Evolutionary conservation across 1,140 invertebrate species (phyloP).

Genomic region (Nephotettix cincticeps): DNA sequence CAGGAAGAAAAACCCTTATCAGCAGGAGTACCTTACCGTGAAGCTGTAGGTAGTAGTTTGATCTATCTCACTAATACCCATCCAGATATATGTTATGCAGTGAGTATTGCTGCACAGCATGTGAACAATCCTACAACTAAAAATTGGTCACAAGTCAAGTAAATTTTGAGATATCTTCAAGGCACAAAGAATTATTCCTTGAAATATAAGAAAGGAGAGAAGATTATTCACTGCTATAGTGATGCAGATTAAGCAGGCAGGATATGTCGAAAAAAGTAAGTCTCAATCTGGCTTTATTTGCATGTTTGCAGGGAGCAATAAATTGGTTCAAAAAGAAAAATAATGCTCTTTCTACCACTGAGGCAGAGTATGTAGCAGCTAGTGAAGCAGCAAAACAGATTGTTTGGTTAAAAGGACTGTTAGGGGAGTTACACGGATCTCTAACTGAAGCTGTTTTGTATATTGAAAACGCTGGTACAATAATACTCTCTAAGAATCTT

Average conservation of each 20-base stretch:
- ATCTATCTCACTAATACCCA: neutral
- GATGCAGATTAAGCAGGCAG: constrained; percentile 47
- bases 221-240: constrained; percentile 1
- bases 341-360: constrained; percentile 41
- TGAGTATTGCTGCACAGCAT: neutral
- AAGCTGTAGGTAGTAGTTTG: neutral
- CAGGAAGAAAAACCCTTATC: neutral
- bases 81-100: neutral
- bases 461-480: neutral
- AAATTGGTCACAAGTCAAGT: neutral
- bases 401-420: constrained; percentile 45
- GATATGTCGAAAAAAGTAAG: constrained; percentile 40
- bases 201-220: neutral
- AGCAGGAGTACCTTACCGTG: neutral
- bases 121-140: neutral
- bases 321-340: constrained; percentile 45
- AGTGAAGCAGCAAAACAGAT: constrained; percentile 46
- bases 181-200: neutral
- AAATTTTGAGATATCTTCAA: neutral
- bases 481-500: no score
- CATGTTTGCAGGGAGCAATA: constrained; percentile 30
- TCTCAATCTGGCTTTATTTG: constrained; percentile 38
- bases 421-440: neutral
- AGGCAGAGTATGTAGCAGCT: constrained; percentile 51
- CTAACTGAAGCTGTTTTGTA: neutral